Base-by-base conservation (phyloP, 2,797 vertebrate species). In the Eremophila alpestris region DNA sequence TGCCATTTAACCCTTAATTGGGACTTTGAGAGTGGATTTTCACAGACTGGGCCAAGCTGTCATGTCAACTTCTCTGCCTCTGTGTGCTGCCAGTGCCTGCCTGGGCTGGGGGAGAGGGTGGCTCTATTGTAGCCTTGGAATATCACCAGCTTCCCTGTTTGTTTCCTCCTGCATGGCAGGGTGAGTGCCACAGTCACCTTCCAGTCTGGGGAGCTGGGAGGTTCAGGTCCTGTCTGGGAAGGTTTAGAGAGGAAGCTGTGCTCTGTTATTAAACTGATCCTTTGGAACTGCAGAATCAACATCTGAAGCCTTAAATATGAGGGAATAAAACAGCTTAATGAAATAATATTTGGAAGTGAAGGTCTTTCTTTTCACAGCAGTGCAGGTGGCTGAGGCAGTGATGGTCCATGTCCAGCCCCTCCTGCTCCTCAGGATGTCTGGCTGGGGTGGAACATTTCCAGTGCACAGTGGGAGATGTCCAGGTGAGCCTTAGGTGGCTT, bases 111-210 rank as follows among this genome's bases (percentile, higher is more conserved):
- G 27, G 14, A 69, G 60, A 83, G 7, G 11, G 19, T 54, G 48
- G 12, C 20, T 88, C 21, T 48, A 20, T 54, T 52, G 41, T 48
- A 32, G 23, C 26, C 26, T 76, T 87, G 82, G 74, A 82, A 58
- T 34, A 29, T 23, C 70, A 71, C 38, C 16, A 41, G 8, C 23
- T 21, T 64, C 45, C 58, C 64, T 48, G 7, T 20, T 55, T 48
- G n/a, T 21, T 0, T 4, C 23, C 19, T 11, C 19, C 43, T 63
- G 43, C 10, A 30, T 2, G 16, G n/a, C 3, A 18, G 36, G 13
- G 17, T 8, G 29, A 87, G n/a, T 10, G 84, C n/a, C 70, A 58
- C 1, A 19, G 43, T 30, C 51, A 55, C 18, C 27, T 83, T 70
- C 58, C 68, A 64, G 21, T 9, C 49, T 48, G 14, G 40, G n/a